phyloP scores from a whole-genome alignment of 2,888 invertebrate genomes.

The Cheiracanthium punctorium region DNA sequence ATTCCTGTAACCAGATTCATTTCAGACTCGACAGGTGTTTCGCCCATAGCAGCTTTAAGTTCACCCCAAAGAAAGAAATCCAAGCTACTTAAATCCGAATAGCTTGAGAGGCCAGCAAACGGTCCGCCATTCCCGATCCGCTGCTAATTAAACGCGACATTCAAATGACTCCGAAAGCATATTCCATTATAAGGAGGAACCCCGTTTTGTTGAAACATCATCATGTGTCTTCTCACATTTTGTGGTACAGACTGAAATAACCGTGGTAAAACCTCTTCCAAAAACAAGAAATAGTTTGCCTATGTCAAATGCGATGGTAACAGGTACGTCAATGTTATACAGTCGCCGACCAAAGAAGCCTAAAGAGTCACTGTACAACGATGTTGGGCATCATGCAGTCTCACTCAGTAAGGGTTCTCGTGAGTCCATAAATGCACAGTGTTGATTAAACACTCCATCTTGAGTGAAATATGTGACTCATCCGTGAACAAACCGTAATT shows the following conservation, averaged over 20 bases:
- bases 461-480: too few species aligned
- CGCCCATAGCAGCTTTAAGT: not conserved
- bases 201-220: conserved; percentile 6
- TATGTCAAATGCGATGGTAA: not conserved
- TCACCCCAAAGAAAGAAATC: too few species aligned
- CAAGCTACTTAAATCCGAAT: too few species aligned
- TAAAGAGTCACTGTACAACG: not conserved
- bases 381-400: not conserved
- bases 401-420: not conserved
- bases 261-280: not conserved
- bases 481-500: too few species aligned
- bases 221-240: not conserved
- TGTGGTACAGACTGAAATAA: not conserved
- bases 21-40: not conserved
- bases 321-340: not conserved
- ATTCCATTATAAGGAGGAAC: not conserved
- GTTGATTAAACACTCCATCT: too few species aligned
- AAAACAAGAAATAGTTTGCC: not conserved
- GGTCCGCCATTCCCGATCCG: not conserved
- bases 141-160: not conserved
- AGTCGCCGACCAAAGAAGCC: conserved; percentile 3
- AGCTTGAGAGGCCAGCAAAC: not conserved
- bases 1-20: not conserved
- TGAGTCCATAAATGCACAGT: not conserved
- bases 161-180: not conserved